Evolutionary conservation across 2,797 vertebrate genomes (phyloP), one percentile per base, ranked within the genome.

Genomic region (Characodon lateralis): DNA sequence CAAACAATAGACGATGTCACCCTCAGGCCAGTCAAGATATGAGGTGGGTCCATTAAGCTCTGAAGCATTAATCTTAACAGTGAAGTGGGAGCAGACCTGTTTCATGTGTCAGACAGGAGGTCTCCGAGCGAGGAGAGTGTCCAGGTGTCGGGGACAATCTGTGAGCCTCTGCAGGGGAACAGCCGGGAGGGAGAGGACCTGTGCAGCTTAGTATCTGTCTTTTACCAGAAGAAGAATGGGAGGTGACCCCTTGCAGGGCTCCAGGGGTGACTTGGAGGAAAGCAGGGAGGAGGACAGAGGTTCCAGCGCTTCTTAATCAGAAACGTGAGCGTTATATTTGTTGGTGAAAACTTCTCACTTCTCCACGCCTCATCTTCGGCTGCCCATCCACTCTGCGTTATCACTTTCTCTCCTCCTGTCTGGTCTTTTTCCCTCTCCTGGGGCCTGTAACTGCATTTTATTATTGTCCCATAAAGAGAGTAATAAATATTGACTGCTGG

Each of bases 401-500:
- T 85, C 73, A 76, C 87, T 82, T 73, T 85, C 82, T 80, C 82
- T 66, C 73, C 53, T 70, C 73, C 66, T 73, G 16, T 85, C 88
- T 81, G 48, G 81, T 69, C 10, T 48, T 85, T 70, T 77, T 43
- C 66, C 75, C 85, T 87, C 92, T 91, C 92, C 76, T 69, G 84
- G 82, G 90, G 85, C 84, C 81, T 81, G 88, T 93, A 94, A 93
- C 88, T 90, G 92, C 91, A 93, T 95, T 96, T 35, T 93, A 91
- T 94, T 95, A 94, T 91, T 90, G 90, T 94, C 91, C 92, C 89
- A 94, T 94, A 93, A 94, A 94, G 89, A 90, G 78, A 89, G 91
- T 94, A 93, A 95, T 95, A 95, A 95, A 95, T 94, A 94, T 93
- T 83, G 92, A 93, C 91, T 92, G 83, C 78, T 91, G 90, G 91